Evolutionary conservation across 1,140 invertebrate genomes (phyloP).

Genomic region (Zaprionus inermis): DNA sequence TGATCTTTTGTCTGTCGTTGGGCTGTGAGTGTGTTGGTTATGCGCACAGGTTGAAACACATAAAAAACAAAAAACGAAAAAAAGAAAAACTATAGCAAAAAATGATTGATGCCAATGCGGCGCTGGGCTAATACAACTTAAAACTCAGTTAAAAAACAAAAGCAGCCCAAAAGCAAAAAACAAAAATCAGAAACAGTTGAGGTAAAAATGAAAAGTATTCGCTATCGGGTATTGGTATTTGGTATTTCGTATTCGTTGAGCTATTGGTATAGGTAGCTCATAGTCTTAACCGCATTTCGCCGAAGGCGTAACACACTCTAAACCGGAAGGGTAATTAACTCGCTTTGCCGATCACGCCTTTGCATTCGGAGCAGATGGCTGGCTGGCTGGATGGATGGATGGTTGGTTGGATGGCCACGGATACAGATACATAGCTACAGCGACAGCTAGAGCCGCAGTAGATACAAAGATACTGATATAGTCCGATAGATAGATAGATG

Average conservation of each 20-base stretch:
- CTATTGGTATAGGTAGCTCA: slow-evolving; percentile 55
- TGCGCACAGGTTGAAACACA: slow-evolving; percentile 68
- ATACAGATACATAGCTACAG: slow-evolving; percentile 9
- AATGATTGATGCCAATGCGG: slow-evolving; percentile 77
- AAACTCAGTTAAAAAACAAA: slow-evolving; percentile 73
- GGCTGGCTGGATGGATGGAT: slow-evolving; percentile 39
- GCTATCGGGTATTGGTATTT: slow-evolving; percentile 14
- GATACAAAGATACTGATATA: slow-evolving; percentile 18
- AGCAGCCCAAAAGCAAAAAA: slow-evolving; percentile 49
- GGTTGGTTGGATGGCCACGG: slow-evolving; percentile 31
- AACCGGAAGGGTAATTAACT: slow-evolving; percentile 84
- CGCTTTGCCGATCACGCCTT: slow-evolving; percentile 83
- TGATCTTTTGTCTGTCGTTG: slow-evolving; percentile 77
- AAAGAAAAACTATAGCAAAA: slow-evolving; percentile 48
- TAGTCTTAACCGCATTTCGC: slow-evolving; percentile 82
- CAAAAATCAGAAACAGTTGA: slow-evolving; percentile 16
- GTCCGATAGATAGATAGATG: slow-evolving; percentile 22
- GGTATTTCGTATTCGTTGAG: slow-evolving; percentile 32
- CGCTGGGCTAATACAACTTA: slow-evolving; percentile 76
- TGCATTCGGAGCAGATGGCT: slow-evolving; percentile 70
- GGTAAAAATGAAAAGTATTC: slow-evolving; percentile 64
- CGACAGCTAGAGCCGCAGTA: slow-evolving; percentile 1
- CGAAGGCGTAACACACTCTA: slow-evolving; percentile 82
- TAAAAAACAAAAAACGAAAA: slow-evolving; percentile 29
- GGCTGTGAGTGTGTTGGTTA: no score